A percentile compares a stretch with the other conserved stretches of the same genome.
Conservation (phyloP, 2,797 vertebrate genomes). For the Anisognathus igniventris region DNA sequence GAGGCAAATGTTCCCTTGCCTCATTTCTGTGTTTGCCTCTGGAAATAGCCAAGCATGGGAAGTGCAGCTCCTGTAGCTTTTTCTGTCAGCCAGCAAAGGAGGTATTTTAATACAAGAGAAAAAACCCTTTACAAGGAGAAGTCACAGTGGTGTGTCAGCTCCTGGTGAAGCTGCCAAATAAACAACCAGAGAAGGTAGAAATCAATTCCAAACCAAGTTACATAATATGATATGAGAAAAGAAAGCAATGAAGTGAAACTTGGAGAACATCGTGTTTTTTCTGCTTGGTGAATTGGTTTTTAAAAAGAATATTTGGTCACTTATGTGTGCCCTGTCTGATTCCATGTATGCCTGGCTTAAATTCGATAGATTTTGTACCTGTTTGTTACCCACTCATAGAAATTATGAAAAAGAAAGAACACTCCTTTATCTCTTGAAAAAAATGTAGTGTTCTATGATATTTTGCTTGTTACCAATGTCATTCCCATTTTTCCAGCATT, state of each 20-base stretch:
- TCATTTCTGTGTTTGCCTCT: not conserved
- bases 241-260: not conserved
- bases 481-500: not conserved
- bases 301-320: not conserved
- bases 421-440: not conserved
- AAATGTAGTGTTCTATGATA: not conserved
- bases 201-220: not conserved
- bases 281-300: not conserved
- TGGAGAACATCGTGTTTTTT: not conserved
- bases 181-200: not conserved
- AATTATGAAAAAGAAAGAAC: not conserved
- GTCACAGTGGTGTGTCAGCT: not conserved
- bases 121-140: not conserved
- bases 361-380: not conserved
- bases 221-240: not conserved
- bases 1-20: not conserved
- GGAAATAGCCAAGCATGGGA: not conserved
- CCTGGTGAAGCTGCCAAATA: not conserved
- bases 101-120: not conserved
- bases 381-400: not conserved
- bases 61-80: not conserved
- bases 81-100: not conserved
- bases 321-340: not conserved
- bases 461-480: not conserved
- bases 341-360: not conserved